Conservation (phyloP, 2,888 invertebrate species). For the Carabus problematicus region DNA sequence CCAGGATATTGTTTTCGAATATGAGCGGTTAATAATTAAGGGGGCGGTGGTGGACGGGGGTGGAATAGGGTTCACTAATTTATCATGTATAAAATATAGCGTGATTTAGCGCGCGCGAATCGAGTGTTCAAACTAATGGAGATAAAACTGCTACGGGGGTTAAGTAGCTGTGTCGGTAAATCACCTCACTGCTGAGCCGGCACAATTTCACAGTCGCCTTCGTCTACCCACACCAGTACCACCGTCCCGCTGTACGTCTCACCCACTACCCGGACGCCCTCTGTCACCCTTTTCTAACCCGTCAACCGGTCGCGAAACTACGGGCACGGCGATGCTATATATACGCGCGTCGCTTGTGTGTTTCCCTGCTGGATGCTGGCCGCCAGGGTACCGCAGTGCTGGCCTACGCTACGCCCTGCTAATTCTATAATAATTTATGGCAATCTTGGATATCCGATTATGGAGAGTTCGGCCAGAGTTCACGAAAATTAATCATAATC, state of each 20-base stretch:
- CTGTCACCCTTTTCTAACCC: constrained; percentile 12
- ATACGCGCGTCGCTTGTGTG: constrained; percentile 1
- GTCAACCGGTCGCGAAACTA: constrained; percentile 21
- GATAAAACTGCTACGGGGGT: constrained; percentile 41
- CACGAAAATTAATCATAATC: constrained; percentile 41
- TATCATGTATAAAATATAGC: constrained; percentile 42
- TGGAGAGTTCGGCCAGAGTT: constrained; percentile 33
- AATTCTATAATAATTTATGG: constrained; percentile 42
- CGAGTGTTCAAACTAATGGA: constrained; percentile 42
- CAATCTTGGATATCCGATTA: constrained; percentile 38
- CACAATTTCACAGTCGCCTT: constrained; percentile 30
- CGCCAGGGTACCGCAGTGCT: no score
- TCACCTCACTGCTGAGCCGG: constrained; percentile 38
- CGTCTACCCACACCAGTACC: neutral
- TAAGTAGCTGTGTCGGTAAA: constrained; percentile 41
- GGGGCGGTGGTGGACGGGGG: constrained; percentile 9
- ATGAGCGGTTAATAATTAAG: constrained; percentile 41
- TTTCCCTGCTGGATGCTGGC: neutral
- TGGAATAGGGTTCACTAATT: constrained; percentile 27
- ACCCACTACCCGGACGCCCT: neutral
- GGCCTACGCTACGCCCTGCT: constrained; percentile 6
- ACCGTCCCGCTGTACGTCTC: neutral
- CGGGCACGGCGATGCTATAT: constrained; percentile 7
- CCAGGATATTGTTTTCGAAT: constrained; percentile 41
- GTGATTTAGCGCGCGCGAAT: constrained; percentile 36